Evolutionary conservation across 2,797 vertebrate species (phyloP).

Genomic region (Columba guinea): DNA sequence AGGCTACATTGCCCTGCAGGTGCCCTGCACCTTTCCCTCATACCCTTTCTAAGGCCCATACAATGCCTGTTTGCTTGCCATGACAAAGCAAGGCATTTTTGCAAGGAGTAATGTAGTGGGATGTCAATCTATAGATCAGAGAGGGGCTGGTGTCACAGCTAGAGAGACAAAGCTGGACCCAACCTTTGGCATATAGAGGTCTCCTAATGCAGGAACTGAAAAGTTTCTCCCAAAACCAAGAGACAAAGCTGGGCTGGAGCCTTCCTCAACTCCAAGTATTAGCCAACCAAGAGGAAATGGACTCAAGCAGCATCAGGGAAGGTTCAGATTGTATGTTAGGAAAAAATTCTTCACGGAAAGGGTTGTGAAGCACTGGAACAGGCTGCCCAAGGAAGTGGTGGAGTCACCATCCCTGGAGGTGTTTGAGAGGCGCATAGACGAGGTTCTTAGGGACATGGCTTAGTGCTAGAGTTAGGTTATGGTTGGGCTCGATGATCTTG

Average conservation of each 20-base stretch:
- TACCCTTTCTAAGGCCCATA: background rate
- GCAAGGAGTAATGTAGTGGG: background rate
- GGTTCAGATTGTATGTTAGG: too few species aligned
- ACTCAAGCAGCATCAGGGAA: too few species aligned
- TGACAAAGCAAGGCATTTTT: background rate
- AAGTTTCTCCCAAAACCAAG: background rate
- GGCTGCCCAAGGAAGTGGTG: too few species aligned
- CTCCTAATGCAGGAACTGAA: background rate
- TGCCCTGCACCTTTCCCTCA: background rate
- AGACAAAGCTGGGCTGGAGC: background rate
- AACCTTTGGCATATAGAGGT: background rate
- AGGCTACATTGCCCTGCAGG: background rate
- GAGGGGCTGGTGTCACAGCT: background rate
- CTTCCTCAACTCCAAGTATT: background rate
- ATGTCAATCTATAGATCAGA: background rate
- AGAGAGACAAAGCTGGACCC: background rate
- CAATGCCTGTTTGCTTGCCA: rapidly evolving
- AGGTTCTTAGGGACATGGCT: too few species aligned
- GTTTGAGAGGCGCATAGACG: too few species aligned
- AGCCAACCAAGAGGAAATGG: background rate
- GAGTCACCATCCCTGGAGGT: too few species aligned
- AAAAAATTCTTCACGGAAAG: too few species aligned
- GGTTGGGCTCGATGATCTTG: too few species aligned
- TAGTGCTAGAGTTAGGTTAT: too few species aligned
- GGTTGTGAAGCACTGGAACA: too few species aligned